Base-by-base conservation (phyloP, 2,797 vertebrate genomes). In the Chrosomus eos region DNA sequence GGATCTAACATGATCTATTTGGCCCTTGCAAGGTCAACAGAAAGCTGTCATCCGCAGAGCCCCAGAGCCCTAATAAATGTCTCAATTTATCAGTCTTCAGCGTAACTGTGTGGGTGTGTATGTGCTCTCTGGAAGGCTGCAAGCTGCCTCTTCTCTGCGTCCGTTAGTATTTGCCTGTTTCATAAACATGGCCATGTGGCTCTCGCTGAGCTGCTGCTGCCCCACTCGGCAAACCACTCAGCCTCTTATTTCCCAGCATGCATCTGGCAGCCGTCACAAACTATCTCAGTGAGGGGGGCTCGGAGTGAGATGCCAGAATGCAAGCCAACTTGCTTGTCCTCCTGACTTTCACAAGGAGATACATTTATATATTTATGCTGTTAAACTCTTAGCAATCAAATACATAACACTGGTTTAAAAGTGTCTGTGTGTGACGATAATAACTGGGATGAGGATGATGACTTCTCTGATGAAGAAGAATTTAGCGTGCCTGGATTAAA, bases 131-230 rank as follows among this genome's bases (percentile, higher is more conserved):
- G 36, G 26, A 82, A 81, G 62, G 73, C 74, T 53, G 36, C 82
- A 82, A 87, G 78, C 78, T 81, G 78, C 78, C 7, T 19, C 58
- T 84, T 81, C 80, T 68, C 64, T n/a, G 74, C 9, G 53, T 86
- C 86, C 71, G 64, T 71, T 83, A 72, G 76, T 71, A 85, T 87
- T 83, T 72, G 70, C 68, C 82, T 68, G 73, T 80, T 77, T 85
- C 83, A 89, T 87, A 85, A 94, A 95, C 90, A 84, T 88, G 91
- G 87, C 93, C 94, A 95, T 95, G 93, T 95, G 95, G 91, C 91
- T 88, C 94, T 90, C 92, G 85, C 93, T 83, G 88, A 91, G 92
- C 23, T 80, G 89, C 90, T 89, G 90, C 91, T 68, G 88, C 92
- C 89, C 91, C 93, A 91, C 90, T 90, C 93, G 89, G 91, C 92